These are phyloP conservation scores for Proisotoma minuta DNA, from an alignment of 2,888 invertebrate species.

Conservation along the genomic window DNA sequence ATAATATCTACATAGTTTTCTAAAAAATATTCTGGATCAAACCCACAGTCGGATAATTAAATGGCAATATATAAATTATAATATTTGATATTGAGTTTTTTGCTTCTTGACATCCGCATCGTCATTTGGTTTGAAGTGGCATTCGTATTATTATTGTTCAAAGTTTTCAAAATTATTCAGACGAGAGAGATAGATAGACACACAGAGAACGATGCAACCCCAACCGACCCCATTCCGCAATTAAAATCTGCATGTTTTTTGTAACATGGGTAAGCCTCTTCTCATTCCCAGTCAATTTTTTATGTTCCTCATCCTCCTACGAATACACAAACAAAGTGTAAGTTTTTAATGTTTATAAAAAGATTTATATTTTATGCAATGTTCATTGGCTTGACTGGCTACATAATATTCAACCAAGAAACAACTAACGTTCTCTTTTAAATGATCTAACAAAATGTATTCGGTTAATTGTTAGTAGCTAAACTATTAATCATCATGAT, in stretches of 20 bases:
- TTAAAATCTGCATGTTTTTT: not conserved
- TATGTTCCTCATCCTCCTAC: slow-evolving; percentile 40
- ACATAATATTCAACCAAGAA: not conserved
- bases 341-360: slow-evolving; percentile 22
- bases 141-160: slow-evolving; percentile 13
- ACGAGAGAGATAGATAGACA: slow-evolving; percentile 5
- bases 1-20: too few relatives aligned
- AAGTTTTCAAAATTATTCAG: not conserved
- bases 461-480: too few relatives aligned
- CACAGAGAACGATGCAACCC: not conserved
- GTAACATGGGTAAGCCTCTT: slow-evolving; percentile 38
- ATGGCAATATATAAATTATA: too few relatives aligned
- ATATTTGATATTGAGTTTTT: too few relatives aligned
- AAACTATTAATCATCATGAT: too few relatives aligned
- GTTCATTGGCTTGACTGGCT: slow-evolving; percentile 1
- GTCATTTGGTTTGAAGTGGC: too few relatives aligned
- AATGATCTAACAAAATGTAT: too few relatives aligned
- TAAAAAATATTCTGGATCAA: too few relatives aligned
- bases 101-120: too few relatives aligned
- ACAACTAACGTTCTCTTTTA: not conserved
- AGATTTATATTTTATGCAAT: too few relatives aligned
- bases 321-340: slow-evolving; percentile 37
- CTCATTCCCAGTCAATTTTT: slow-evolving; percentile 33
- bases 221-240: not conserved
- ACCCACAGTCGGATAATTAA: too few relatives aligned